phyloP scores from a whole-genome alignment of 2,888 invertebrate species.

The Escarpia spicata region DNA sequence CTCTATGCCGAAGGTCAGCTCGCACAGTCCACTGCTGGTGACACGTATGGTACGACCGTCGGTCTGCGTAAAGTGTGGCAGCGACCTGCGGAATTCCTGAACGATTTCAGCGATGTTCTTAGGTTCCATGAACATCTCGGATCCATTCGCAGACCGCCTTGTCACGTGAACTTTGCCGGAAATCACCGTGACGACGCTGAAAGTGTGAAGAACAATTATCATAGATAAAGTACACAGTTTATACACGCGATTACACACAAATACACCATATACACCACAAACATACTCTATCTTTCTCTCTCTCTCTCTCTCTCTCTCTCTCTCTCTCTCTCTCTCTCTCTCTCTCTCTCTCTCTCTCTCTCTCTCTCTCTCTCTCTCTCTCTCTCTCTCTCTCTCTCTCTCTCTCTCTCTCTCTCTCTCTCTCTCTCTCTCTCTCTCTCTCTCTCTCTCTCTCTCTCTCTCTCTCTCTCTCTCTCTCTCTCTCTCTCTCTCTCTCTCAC shows the following conservation, averaged over 20 bases:
- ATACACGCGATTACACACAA: too few species aligned
- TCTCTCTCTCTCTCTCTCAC: neutral
- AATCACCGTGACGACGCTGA: neutral
- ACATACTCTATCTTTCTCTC: too few species aligned
- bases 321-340: too few species aligned
- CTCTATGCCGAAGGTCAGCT: neutral
- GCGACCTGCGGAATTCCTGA: neutral
- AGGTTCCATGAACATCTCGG: neutral
- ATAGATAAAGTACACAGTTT: neutral
- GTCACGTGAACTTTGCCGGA: neutral
- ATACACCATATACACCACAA: neutral
- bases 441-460: too few species aligned
- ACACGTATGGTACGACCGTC: neutral
- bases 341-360: neutral
- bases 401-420: too few species aligned
- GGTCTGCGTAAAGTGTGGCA: neutral
- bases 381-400: too few species aligned
- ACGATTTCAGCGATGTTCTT: neutral
- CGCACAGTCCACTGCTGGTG: neutral
- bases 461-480: too few species aligned
- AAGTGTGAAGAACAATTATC: neutral
- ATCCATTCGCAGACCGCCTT: neutral
- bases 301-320: too few species aligned
- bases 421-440: too few species aligned
- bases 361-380: neutral